Conservation (phyloP, 2,888 invertebrate genomes). For the Tenodera sinensis region DNA sequence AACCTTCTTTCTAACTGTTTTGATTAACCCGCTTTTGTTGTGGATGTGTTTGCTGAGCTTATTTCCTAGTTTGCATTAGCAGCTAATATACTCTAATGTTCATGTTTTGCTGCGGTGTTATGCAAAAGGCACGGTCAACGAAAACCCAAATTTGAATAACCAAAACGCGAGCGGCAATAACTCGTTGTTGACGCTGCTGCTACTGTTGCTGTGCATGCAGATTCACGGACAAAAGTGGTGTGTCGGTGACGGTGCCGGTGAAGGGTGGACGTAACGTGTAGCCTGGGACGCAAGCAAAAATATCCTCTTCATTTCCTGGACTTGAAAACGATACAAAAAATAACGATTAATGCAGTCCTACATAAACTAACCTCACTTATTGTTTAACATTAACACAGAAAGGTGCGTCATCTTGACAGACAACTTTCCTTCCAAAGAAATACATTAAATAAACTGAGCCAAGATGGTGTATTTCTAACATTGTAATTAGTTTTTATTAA, state of each 20-base stretch:
- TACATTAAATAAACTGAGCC: neutral
- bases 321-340: neutral
- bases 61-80: neutral
- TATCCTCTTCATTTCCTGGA: neutral
- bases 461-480: neutral
- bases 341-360: neutral
- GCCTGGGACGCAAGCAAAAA: neutral
- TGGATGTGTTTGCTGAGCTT: neutral
- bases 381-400: neutral
- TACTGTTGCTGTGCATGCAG: neutral
- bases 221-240: neutral
- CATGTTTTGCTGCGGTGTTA: neutral
- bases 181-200: neutral
- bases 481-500: neutral
- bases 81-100: neutral
- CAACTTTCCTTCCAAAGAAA: conserved; percentile 4
- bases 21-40: neutral
- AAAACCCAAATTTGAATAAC: neutral
- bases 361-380: neutral
- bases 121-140: conserved; percentile 11
- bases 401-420: neutral
- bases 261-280: conserved; percentile 6
- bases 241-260: neutral
- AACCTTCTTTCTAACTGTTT: neutral
- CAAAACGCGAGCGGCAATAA: neutral